Evolutionary conservation across 2,797 vertebrate species (phyloP), one percentile per base, ranked within the genome.

Genomic region (Epinephelus awoara): DNA sequence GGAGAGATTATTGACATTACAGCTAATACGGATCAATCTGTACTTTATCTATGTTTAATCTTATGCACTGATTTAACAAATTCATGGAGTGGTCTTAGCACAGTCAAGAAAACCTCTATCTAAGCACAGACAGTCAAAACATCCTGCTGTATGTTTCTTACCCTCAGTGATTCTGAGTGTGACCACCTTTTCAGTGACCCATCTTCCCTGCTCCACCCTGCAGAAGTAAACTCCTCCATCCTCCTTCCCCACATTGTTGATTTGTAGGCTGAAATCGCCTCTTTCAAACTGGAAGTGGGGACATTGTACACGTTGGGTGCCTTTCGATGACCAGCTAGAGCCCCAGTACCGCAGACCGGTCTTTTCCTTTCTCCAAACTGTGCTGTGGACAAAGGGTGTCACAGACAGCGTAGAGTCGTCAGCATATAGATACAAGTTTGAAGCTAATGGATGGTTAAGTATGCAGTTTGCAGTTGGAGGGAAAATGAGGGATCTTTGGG

Each of bases 161-260:
- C 96, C 94, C 92, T 76, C 84, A 12, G 95, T 88, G 71, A 96
- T 73, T 72, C 88, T 86, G 23, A 96, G 94, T 14, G 38, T 74
- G 80, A 96, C 63, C 1, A 0, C 0, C 0, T 42, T 86, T 11
- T n/a, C 0, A 38, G 18, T 1, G 0, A 1, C 0, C 1, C 0
- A 1, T 8, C 0, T 1, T 67, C 6, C 12, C 2, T 34, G 1
- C 1, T 7, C 19, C 65, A 93, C 73, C 2, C 0, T 75, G 82
- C 96, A 96, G 23, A 6, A 1, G 80, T 95, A 96, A 50, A 61
- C 0, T 42, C 96, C 96, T 57, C 65, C 93, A 14, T 96, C 95
- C 0, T 85, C 68, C 27, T 79, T 56, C 2, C 2, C 91, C 54
- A 94, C 86, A 0, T 14, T 14, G 19, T 75, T 34, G 13, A 96